Conservation (phyloP, 2,113 vertebrate genomes). For the Cochlearius cochlearius region DNA sequence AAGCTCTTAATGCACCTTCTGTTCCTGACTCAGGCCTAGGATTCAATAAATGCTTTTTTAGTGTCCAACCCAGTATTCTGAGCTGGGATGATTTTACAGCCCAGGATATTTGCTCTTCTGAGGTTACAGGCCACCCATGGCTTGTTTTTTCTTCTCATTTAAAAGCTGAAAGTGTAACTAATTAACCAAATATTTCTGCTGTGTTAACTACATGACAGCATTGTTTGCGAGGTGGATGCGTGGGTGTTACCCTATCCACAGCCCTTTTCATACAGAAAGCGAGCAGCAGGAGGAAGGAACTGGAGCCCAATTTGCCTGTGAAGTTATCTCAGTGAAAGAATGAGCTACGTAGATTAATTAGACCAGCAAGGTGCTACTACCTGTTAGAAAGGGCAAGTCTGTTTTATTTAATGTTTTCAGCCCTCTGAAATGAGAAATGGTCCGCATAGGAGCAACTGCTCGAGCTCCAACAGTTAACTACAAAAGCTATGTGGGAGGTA, state of each 20-base stretch:
- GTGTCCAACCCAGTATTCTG: conserved; percentile 71
- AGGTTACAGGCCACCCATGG: conserved; percentile 75
- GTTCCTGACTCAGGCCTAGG: conserved; percentile 60
- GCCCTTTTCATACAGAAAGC: neutral
- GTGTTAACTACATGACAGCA: conserved; percentile 16
- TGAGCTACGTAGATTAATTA: conserved; percentile 30
- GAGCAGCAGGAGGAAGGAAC: neutral
- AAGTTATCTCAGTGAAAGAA: neutral
- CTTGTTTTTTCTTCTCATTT: conserved; percentile 69
- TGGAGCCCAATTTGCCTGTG: neutral
- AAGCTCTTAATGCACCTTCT: conserved; percentile 74
- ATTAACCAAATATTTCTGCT: conserved; percentile 67
- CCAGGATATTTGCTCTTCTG: conserved; percentile 72
- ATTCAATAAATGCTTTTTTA: conserved; percentile 75
- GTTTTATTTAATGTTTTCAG: neutral
- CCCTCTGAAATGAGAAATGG: neutral
- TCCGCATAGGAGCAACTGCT: neutral
- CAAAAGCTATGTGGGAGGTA: conserved; percentile 54
- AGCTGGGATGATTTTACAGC: conserved; percentile 71
- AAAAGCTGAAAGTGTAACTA: conserved; percentile 69
- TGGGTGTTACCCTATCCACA: neutral
- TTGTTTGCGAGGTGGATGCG: neutral
- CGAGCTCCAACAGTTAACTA: conserved; percentile 26
- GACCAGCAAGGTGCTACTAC: neutral
- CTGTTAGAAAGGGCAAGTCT: neutral